Evolutionary conservation across 2,797 vertebrate genomes (phyloP).

Genomic region (Ctenosaura bakeri): DNA sequence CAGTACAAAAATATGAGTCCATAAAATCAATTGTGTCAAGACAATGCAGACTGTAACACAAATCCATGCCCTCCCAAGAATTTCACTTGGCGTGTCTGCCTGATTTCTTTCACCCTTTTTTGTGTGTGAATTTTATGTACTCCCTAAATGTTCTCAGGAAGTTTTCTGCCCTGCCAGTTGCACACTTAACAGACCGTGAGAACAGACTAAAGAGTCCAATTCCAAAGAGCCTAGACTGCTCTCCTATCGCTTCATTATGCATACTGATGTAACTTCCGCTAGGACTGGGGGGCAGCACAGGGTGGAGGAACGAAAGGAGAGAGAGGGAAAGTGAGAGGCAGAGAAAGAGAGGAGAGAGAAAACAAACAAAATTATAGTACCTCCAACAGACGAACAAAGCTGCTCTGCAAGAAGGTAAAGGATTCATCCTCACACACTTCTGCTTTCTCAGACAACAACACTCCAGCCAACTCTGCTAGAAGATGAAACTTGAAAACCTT

Average conservation of each 20-base stretch:
- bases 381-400: conserved; percentile 58
- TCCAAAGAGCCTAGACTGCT: conserved; percentile 72
- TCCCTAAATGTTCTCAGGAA: conserved; percentile 33
- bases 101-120: conserved; percentile 37
- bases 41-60: conserved; percentile 61
- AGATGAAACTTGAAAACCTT: not conserved
- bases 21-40: conserved; percentile 64
- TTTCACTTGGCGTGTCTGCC: conserved; percentile 50
- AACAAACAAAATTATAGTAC: conserved; percentile 59
- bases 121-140: conserved; percentile 46
- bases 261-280: conserved; percentile 82
- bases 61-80: conserved; percentile 26
- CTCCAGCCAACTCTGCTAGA: not conserved
- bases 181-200: conserved; percentile 81
- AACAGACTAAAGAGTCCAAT: conserved; percentile 49
- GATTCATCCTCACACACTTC: not conserved
- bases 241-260: conserved; percentile 80
- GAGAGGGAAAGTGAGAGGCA: not conserved
- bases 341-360: conserved; percentile 58
- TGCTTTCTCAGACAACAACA: conserved; percentile 6
- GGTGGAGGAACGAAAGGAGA: no score
- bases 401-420: conserved; percentile 28
- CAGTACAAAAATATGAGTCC: conserved; percentile 55
- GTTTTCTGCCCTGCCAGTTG: conserved; percentile 74
- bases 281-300: conserved; percentile 65